phyloP scores from a whole-genome alignment of 1,140 invertebrate species.

The Drosophila funebris region DNA sequence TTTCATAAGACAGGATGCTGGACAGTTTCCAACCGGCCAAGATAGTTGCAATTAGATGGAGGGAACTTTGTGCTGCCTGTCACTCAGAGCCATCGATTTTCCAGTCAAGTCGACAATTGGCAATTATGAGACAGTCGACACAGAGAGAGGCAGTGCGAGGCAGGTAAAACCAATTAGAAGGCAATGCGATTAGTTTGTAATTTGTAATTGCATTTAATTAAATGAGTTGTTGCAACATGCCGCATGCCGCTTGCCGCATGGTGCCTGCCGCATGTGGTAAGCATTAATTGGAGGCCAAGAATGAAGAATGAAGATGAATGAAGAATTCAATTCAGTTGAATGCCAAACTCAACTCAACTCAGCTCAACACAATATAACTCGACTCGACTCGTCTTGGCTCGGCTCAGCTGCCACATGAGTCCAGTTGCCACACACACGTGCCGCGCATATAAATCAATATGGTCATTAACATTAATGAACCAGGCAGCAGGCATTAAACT shows the following conservation, averaged over 20 bases:
- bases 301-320: no score
- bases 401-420: conserved; percentile 16
- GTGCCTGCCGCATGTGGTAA: not conserved
- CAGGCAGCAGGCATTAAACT: conserved; percentile 37
- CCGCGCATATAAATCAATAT: conserved; percentile 49
- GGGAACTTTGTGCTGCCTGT: not conserved
- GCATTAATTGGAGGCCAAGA: not conserved
- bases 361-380: no score
- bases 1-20: conserved; percentile 31
- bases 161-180: not conserved
- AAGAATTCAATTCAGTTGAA: conserved; percentile 2
- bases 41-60: not conserved
- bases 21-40: conserved; percentile 1
- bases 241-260: not conserved
- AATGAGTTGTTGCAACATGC: conserved; percentile 2
- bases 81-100: conserved; percentile 1
- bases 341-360: not conserved
- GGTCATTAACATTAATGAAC: conserved; percentile 51
- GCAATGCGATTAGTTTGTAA: conserved; percentile 10
- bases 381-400: no score
- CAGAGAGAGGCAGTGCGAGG: not conserved
- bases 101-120: not conserved
- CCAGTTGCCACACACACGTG: conserved; percentile 31
- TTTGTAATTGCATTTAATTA: conserved; percentile 16
- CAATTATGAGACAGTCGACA: not conserved